These are phyloP conservation scores for Agrilus planipennis DNA, from an alignment of 1,140 invertebrate species.

Conservation along the genomic window DNA sequence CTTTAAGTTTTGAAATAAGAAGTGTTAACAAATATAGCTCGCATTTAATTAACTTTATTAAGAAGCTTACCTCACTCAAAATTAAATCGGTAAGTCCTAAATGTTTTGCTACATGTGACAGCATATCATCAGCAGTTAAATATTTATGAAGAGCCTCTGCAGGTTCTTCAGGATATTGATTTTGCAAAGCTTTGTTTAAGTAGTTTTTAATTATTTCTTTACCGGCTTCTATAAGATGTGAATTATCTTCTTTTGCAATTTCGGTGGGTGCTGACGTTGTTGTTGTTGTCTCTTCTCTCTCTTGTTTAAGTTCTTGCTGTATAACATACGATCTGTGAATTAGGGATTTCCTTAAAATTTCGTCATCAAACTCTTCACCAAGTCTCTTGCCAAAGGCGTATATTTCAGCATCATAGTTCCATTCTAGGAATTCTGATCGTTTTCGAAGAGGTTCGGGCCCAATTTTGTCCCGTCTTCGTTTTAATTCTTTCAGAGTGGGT, in stretches of 20 bases:
- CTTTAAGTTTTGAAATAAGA: slow-evolving; percentile 10
- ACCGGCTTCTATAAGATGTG: slow-evolving; percentile 53
- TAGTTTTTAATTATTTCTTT: slow-evolving; percentile 43
- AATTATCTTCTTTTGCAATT: slow-evolving; percentile 59
- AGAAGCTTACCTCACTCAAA: slow-evolving; percentile 48
- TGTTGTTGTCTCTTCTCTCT: slow-evolving; percentile 22
- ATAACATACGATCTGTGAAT: slow-evolving; percentile 67
- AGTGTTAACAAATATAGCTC: too few relatives aligned
- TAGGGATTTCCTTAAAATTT: slow-evolving; percentile 62
- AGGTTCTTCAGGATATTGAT: slow-evolving; percentile 50
- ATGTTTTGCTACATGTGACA: slow-evolving; percentile 56
- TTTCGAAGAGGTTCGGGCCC: slow-evolving; percentile 29
- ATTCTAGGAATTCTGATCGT: slow-evolving; percentile 58
- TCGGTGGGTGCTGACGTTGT: not conserved
- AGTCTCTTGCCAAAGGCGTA: slow-evolving; percentile 78
- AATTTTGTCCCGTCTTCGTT: slow-evolving; percentile 32
- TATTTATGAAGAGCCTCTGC: slow-evolving; percentile 49
- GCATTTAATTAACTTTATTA: slow-evolving; percentile 12
- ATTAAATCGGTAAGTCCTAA: slow-evolving; percentile 77
- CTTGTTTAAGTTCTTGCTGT: slow-evolving; percentile 19
- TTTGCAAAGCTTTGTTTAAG: slow-evolving; percentile 44
- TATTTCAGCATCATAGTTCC: slow-evolving; percentile 82
- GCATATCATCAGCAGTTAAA: slow-evolving; percentile 49
- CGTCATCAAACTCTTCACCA: slow-evolving; percentile 67
- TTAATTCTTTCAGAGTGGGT: slow-evolving; percentile 39